Percentiles rank a stretch among this genome's conserved stretches.
Evolutionary conservation across 2,888 invertebrate species (phyloP).

Genomic region (Dryococelus australis): DNA sequence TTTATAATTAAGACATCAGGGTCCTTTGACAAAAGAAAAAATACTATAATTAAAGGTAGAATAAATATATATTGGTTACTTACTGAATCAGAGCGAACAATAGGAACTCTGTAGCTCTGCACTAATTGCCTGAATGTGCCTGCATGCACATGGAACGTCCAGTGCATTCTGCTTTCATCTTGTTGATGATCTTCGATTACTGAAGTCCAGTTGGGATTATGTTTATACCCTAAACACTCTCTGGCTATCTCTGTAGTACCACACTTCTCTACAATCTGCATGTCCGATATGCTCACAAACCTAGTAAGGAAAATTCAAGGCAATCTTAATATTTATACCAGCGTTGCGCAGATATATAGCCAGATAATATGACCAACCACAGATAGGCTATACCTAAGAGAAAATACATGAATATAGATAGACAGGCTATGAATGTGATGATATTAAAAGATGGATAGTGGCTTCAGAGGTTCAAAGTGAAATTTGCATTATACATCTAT

Average conservation of each 20-base stretch:
- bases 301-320: background rate
- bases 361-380: too few relatives aligned
- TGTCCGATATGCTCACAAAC: background rate
- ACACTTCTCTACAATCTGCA: background rate
- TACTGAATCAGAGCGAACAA: background rate
- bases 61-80: background rate
- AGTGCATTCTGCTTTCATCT: background rate
- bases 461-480: too few relatives aligned
- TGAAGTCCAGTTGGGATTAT: constrained; percentile 1
- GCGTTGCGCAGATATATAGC: too few relatives aligned
- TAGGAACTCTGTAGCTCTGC: background rate
- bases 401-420: too few relatives aligned
- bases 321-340: too few relatives aligned
- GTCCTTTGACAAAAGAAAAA: too few relatives aligned
- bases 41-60: too few relatives aligned
- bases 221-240: background rate
- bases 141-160: background rate
- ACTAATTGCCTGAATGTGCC: background rate
- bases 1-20: too few relatives aligned
- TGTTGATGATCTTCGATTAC: background rate
- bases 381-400: too few relatives aligned
- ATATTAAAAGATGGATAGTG: too few relatives aligned
- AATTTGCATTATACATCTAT: too few relatives aligned
- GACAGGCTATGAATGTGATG: too few relatives aligned
- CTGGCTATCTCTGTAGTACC: background rate